phyloP scores from a whole-genome alignment of 30 jellyfish, hydroid and myxozoan species.

The Catostylus mosaicus region DNA sequence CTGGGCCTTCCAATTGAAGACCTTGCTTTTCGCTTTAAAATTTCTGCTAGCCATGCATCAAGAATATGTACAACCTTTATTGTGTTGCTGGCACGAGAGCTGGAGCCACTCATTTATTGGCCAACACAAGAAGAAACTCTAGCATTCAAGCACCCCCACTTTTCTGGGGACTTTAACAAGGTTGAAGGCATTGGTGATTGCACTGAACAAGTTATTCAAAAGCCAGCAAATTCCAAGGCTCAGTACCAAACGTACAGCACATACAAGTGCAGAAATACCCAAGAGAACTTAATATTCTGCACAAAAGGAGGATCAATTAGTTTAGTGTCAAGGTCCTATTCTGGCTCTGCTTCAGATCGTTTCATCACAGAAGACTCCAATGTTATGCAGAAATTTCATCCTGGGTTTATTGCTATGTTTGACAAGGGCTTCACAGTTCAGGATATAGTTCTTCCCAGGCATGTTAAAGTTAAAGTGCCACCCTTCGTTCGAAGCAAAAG shows the following conservation, averaged over 20 bases:
- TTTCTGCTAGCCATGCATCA: constrained; percentile 45
- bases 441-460: constrained; percentile 55
- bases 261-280: constrained; percentile 47
- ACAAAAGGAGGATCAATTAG: constrained; percentile 58
- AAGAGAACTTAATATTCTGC: constrained; percentile 43
- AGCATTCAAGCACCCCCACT: constrained; percentile 50
- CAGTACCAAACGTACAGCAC: constrained; percentile 60
- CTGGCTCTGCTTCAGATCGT: constrained; percentile 64
- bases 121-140: constrained; percentile 54
- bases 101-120: constrained; percentile 50
- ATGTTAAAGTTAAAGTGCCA: constrained; percentile 32
- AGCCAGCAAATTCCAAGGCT: constrained; percentile 54
- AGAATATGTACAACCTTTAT: constrained; percentile 26
- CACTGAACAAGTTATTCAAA: constrained; percentile 55
- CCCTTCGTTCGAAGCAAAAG: constrained; percentile 31
- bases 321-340: constrained; percentile 28
- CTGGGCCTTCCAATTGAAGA: constrained; percentile 50
- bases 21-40: constrained; percentile 38
- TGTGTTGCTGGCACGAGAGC: constrained; percentile 38
- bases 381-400: constrained; percentile 39
- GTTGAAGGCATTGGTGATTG: constrained; percentile 67
- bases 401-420: constrained; percentile 46
- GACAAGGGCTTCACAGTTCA: constrained; percentile 44
- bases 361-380: constrained; percentile 43
- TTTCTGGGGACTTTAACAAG: constrained; percentile 26